A percentile compares a stretch with the other conserved stretches of the same genome.
Conservation (phyloP, 2,797 vertebrate species). For the Telmatherina bonti region DNA sequence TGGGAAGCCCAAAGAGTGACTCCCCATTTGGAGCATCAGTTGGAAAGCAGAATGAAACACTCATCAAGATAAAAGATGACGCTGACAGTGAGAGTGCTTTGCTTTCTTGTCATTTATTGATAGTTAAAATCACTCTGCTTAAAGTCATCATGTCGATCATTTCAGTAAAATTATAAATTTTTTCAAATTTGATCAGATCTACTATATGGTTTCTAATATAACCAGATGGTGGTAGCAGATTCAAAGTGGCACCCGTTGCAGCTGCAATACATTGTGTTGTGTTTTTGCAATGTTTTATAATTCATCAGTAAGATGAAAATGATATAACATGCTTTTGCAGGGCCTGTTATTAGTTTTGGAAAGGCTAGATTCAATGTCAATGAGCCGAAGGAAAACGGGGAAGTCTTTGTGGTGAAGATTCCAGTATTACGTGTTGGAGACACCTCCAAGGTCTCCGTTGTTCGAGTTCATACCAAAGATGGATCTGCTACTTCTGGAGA, state of each 20-base stretch:
- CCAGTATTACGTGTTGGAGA: constrained; percentile 92
- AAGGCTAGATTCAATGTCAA: constrained; percentile 93
- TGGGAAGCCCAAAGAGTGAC: constrained; percentile 90
- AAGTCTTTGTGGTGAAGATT: constrained; percentile 88
- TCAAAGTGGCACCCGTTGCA: not conserved
- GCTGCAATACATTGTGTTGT: not conserved
- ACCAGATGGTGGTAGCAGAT: not conserved
- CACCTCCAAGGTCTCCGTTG: constrained; percentile 91
- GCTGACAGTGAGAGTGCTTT: constrained; percentile 88
- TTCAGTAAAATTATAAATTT: not conserved
- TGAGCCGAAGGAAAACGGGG: constrained; percentile 88
- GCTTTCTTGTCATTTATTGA: not conserved
- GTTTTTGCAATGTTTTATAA: constrained; percentile 5
- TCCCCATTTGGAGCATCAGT: constrained; percentile 91
- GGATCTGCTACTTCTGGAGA: constrained; percentile 96
- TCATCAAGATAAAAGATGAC: constrained; percentile 91
- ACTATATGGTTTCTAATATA: not conserved
- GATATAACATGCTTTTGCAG: constrained; percentile 71
- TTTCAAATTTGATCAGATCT: constrained; percentile 2
- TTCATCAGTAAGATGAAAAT: constrained; percentile 8
- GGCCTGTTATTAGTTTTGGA: constrained; percentile 90
- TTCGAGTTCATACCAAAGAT: constrained; percentile 96
- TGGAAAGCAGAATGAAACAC: constrained; percentile 90
- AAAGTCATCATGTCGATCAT: not conserved
- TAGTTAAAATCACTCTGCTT: not conserved